phyloP scores from a whole-genome alignment of 1,140 invertebrate species.

The Ridgeia piscesae region DNA sequence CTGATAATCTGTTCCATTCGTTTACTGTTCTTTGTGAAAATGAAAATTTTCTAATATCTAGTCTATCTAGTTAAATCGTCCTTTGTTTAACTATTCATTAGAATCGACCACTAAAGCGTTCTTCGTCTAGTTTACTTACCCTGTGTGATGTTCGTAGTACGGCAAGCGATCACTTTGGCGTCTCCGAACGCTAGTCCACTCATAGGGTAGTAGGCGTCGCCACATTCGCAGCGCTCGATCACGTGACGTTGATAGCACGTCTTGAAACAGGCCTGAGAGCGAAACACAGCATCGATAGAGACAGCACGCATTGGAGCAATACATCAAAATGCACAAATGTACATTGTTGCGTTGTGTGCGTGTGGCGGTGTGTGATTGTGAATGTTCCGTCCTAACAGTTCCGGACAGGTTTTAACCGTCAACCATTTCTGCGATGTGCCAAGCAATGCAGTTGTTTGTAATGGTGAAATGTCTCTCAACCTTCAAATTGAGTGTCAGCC shows the following conservation, averaged over 20 bases:
- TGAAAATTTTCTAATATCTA: too few relatives aligned
- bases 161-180: background rate
- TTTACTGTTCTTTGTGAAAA: too few relatives aligned
- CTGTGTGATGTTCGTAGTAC: slow-evolving; percentile 13
- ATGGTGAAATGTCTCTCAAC: too few relatives aligned
- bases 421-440: too few relatives aligned
- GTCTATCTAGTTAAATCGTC: too few relatives aligned
- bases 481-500: too few relatives aligned
- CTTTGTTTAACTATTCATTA: too few relatives aligned
- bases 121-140: background rate
- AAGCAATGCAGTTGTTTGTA: too few relatives aligned
- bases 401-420: too few relatives aligned
- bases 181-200: background rate
- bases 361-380: background rate
- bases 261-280: slow-evolving; percentile 20
- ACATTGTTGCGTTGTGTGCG: background rate
- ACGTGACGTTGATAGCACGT: slow-evolving; percentile 28
- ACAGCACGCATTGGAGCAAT: background rate
- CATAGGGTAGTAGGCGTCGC: slow-evolving; percentile 20
- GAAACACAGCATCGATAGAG: background rate
- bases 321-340: background rate
- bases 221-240: slow-evolving; percentile 24
- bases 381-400: background rate
- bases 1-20: too few relatives aligned
- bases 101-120: too few relatives aligned